Conservation (phyloP, 1,140 invertebrate species). For the Aplysia californica region DNA sequence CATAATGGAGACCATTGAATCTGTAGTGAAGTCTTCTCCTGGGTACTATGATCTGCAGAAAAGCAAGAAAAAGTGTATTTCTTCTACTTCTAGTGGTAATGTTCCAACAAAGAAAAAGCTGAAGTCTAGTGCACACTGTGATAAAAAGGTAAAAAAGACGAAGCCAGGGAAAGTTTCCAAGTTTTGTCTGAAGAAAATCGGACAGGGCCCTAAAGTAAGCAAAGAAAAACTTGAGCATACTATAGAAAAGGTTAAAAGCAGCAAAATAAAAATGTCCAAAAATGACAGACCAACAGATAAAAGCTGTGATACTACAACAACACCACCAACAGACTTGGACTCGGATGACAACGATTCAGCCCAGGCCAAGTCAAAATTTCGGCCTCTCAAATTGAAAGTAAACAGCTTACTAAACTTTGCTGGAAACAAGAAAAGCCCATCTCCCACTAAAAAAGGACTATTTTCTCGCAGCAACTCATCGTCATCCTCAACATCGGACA, state of each 20-base stretch:
- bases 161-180: neutral
- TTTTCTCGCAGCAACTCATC: conserved; percentile 16
- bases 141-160: neutral
- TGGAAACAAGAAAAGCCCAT: neutral
- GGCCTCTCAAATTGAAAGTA: conserved; percentile 47
- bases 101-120: neutral
- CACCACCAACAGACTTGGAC: neutral
- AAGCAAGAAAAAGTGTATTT: conserved; percentile 18
- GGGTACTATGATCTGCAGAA: conserved; percentile 12
- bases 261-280: neutral
- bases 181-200: neutral
- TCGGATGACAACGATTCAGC: neutral
- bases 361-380: conserved; percentile 36
- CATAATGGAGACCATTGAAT: conserved; percentile 31
- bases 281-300: neutral
- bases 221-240: neutral
- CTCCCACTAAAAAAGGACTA: conserved; percentile 20
- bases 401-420: conserved; percentile 36
- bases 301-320: neutral
- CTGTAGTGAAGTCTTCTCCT: conserved; percentile 11
- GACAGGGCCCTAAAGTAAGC: neutral
- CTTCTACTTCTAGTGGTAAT: too few species aligned
- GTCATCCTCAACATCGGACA: neutral
- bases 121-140: neutral
- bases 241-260: neutral